These are phyloP conservation scores for Erythrolamprus reginae DNA, from an alignment of 2,113 vertebrate species.

Conservation along the genomic window DNA sequence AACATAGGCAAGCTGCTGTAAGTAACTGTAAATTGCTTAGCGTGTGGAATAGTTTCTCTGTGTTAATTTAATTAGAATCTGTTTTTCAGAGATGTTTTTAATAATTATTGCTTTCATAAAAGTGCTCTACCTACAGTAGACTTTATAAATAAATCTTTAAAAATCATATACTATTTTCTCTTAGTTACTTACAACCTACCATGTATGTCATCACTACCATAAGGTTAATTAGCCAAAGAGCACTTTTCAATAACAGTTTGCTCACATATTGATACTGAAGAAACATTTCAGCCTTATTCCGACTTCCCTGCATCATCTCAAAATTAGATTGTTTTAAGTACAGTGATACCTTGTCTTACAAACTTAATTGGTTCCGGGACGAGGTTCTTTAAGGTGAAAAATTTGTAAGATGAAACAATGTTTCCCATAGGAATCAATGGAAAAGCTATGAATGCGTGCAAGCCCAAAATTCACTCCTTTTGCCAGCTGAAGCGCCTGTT, in stretches of 20 bases:
- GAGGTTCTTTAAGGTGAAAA: no score
- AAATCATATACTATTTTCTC: not conserved
- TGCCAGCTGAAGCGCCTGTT: no score
- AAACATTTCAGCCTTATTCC: slow-evolving; percentile 50
- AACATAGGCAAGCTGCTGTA: not conserved
- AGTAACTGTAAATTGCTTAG: not conserved
- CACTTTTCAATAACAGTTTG: slow-evolving; percentile 36
- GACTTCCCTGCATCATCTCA: slow-evolving; percentile 54
- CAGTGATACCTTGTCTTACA: no score
- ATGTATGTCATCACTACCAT: slow-evolving; percentile 50
- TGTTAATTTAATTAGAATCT: not conserved
- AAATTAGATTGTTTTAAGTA: slow-evolving; percentile 65
- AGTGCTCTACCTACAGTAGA: not conserved
- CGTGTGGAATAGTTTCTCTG: not conserved
- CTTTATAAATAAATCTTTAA: not conserved
- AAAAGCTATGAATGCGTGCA: no score
- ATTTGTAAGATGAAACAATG: no score
- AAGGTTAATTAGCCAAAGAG: slow-evolving; percentile 55
- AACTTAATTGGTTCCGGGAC: no score
- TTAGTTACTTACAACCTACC: slow-evolving; percentile 49
- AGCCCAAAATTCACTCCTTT: no score
- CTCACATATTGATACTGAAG: slow-evolving; percentile 46
- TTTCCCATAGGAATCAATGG: no score
- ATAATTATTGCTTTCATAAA: not conserved
- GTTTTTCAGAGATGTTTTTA: not conserved